Evolutionary conservation across 1,140 invertebrate genomes (phyloP).

Genomic region (Cardiocondyla obscurior): DNA sequence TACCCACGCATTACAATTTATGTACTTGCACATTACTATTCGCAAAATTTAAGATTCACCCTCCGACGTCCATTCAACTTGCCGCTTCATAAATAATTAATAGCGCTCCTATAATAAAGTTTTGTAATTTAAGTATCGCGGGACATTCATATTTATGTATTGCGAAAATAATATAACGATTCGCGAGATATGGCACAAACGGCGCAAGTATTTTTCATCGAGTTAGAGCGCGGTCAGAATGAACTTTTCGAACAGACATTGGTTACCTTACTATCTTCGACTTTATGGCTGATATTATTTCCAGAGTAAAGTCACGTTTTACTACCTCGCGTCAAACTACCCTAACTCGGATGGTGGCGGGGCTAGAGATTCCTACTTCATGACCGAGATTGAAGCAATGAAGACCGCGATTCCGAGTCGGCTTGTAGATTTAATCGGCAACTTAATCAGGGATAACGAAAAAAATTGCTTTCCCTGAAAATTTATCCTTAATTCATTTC

Average conservation of each 20-base stretch:
- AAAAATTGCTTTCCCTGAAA: neutral
- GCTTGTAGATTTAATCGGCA: conserved; percentile 19
- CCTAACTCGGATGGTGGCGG: conserved; percentile 34
- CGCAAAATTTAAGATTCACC: neutral
- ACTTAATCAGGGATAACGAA: neutral
- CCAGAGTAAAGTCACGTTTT: conserved; percentile 56
- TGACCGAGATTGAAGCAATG: neutral
- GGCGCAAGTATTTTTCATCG: conserved; percentile 18
- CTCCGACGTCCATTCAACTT: neutral
- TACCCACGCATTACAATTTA: neutral
- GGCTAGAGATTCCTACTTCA: conserved; percentile 37
- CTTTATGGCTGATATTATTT: conserved; percentile 63
- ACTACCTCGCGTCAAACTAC: conserved; percentile 43
- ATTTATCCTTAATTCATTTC: neutral
- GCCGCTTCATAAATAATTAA: neutral
- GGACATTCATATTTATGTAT: neutral
- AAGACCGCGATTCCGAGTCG: conserved; percentile 25
- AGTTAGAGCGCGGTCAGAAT: neutral
- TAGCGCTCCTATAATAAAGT: neutral
- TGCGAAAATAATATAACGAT: neutral
- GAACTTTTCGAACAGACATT: conserved; percentile 50
- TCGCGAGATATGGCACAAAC: conserved; percentile 3
- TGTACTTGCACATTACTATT: neutral
- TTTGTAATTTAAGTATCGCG: neutral
- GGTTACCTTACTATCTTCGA: conserved; percentile 49